Base-by-base conservation (phyloP, 2,797 vertebrate genomes). In the Sebastes taczanowskii region DNA sequence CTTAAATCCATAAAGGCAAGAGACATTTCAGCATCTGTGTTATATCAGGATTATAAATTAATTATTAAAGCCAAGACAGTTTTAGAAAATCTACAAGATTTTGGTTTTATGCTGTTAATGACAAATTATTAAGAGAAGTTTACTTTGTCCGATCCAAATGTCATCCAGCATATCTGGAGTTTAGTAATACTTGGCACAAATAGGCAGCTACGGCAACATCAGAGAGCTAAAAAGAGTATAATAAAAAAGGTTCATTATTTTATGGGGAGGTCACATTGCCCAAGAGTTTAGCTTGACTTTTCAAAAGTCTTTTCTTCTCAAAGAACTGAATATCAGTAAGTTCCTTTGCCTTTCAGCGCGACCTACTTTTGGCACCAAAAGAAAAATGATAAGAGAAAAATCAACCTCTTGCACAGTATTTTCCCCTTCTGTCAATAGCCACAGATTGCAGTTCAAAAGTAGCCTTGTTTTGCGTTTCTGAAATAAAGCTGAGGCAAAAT, bases 281-380 rank as follows among this genome's bases (percentile, higher is more conserved):
- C 32, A 27, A 23, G 60, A 86, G 72, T 85, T 81, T 61, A 84
- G 65, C 73, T 79, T 80, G 85, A 91, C 86, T 90, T 93, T 78
- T 66, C 22, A 2, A 76, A 84, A 79, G 62, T 86, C 23, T 84
- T 87, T 89, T 74, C 61, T 83, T 76, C 78, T 71, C 62, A 76
- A 35, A 67, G 30, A 87, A 75, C 13, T 73, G 49, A 74, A 73
- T 80, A 78, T 86, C 81, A 83, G 46, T 68, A 82, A 73, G 71
- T 88, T 88, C 67, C 53, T 83, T 81, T 89, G 84, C 85, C 89
- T 91, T 81, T 88, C 72, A 84, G 86, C 79, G 67, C 61, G 46
- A 89, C 90, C 90, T 91, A 92, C 77, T 93, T 94, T 70, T 80
- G 59, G 84, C 77, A 88, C 60, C 13, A 77, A 83, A 86, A 78